Evolutionary conservation across 2,888 invertebrate genomes (phyloP).

Genomic region (Acanthococcus lagerstroemiae): DNA sequence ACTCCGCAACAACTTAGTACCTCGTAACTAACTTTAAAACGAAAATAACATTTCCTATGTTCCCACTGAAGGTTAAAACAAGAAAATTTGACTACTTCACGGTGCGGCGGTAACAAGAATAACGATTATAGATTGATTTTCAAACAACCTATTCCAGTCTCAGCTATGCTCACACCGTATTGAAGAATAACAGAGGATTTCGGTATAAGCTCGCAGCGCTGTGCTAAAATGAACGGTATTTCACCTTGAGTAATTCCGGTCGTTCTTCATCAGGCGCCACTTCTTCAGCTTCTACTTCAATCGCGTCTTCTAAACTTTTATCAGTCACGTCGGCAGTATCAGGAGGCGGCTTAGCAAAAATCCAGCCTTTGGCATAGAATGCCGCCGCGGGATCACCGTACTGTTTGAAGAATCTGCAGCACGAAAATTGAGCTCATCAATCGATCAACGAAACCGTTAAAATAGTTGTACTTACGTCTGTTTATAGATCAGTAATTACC

Average conservation of each 20-base stretch:
- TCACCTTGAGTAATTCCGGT: constrained; percentile 39
- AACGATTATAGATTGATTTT: too few species aligned
- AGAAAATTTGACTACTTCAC: too few species aligned
- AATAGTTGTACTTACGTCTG: background rate
- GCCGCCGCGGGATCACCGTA: constrained; percentile 45
- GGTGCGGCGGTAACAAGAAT: too few species aligned
- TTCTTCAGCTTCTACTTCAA: constrained; percentile 58
- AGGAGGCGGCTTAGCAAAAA: constrained; percentile 44
- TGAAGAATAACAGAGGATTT: too few species aligned
- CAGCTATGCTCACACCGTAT: too few species aligned
- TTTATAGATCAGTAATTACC: background rate
- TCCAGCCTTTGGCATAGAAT: constrained; percentile 53
- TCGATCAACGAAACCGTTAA: background rate
- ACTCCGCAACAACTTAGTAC: too few species aligned
- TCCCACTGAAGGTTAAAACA: too few species aligned
- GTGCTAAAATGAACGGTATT: background rate
- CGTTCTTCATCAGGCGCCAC: constrained; percentile 46
- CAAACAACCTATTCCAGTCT: too few species aligned
- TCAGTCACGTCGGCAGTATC: constrained; percentile 41
- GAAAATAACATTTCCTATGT: too few species aligned
- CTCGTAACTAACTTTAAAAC: too few species aligned
- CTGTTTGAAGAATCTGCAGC: constrained; percentile 39
- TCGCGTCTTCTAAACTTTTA: constrained; percentile 54
- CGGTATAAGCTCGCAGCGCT: background rate
- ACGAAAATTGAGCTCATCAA: constrained; percentile 33